These are phyloP conservation scores for Pseudanteris insignis DNA, from an alignment of 2,888 invertebrate species.

Conservation along the genomic window DNA sequence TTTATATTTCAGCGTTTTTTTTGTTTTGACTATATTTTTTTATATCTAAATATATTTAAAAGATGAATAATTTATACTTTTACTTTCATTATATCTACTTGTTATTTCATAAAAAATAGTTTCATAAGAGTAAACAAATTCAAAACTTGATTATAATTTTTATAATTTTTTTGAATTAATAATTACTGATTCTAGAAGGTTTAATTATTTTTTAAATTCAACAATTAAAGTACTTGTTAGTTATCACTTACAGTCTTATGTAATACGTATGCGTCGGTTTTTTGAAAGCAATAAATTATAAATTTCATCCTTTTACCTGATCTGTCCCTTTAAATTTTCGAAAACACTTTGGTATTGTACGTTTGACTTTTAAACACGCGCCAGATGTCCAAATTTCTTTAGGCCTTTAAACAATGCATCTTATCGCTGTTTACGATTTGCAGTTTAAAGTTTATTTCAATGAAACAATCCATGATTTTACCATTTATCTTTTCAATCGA, in stretches of 20 bases:
- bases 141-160: no score
- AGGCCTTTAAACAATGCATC: conserved; percentile 1
- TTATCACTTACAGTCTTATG: background rate
- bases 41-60: no score
- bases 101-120: no score
- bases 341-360: conserved; percentile 5
- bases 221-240: background rate
- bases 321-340: conserved; percentile 3
- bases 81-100: no score
- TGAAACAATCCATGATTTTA: background rate
- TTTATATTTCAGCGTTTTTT: no score
- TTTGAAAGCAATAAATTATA: conserved; percentile 8
- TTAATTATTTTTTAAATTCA: conserved; percentile 1
- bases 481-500: background rate
- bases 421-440: conserved; percentile 3
- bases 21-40: no score
- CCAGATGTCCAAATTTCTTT: background rate
- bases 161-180: background rate
- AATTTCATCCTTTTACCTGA: conserved; percentile 4
- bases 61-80: no score
- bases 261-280: background rate
- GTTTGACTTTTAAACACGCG: conserved; percentile 5
- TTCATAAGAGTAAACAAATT: no score
- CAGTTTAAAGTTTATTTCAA: background rate
- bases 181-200: background rate